Evolutionary conservation across 2,888 invertebrate species (phyloP).

Genomic region (Drosophila formosana): DNA sequence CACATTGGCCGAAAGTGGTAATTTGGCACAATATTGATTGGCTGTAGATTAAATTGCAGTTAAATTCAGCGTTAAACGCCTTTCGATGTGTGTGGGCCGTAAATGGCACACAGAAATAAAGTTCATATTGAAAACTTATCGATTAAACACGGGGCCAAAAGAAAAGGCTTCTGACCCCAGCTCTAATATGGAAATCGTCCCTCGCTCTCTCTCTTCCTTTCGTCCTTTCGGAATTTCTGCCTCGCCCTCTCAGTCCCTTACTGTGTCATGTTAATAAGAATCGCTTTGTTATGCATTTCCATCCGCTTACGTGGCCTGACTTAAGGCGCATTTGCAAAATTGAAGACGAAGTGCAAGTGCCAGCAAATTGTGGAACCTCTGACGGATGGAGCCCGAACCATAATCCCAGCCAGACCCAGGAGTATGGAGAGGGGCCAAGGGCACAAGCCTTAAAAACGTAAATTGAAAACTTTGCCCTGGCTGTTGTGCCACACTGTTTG

Average conservation of each 20-base stretch:
- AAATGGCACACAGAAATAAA: conserved; percentile 20
- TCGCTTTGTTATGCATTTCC: conserved; percentile 78
- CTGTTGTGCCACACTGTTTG: conserved; percentile 32
- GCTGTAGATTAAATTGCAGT: background rate
- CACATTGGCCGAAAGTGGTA: background rate
- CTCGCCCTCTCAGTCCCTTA: conserved; percentile 9
- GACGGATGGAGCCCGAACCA: background rate
- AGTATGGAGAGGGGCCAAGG: background rate
- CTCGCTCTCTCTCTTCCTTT: background rate
- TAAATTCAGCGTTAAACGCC: too few species aligned
- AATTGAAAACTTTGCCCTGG: conserved; percentile 72
- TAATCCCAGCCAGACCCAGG: background rate
- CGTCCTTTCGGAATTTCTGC: background rate
- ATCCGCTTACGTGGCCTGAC: conserved; percentile 74
- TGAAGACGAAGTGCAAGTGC: conserved; percentile 73
- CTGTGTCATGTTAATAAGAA: conserved; percentile 65
- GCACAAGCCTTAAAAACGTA: conserved; percentile 65
- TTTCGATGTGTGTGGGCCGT: conserved; percentile 14
- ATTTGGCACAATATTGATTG: background rate
- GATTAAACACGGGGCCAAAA: conserved; percentile 63
- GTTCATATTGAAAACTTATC: conserved; percentile 53
- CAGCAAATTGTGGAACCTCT: conserved; percentile 40
- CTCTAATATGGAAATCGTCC: background rate
- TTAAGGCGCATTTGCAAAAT: conserved; percentile 73
- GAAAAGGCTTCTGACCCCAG: conserved; percentile 9